Conservation (phyloP, 2,797 vertebrate genomes). For the Bovichtus diacanthus region DNA sequence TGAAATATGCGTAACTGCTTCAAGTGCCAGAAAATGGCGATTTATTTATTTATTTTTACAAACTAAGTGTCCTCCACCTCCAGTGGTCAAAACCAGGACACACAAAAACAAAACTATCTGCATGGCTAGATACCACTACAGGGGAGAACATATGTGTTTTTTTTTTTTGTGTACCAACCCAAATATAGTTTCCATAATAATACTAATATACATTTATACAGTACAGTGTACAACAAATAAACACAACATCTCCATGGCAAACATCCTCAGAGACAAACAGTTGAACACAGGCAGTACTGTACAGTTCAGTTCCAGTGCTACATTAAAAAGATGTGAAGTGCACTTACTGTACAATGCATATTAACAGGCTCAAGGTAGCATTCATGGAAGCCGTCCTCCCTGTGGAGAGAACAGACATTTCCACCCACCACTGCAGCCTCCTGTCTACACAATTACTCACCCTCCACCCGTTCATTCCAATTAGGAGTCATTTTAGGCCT, state of each 20-base stretch:
- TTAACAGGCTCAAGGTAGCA: conserved; percentile 15
- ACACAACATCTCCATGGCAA: background rate
- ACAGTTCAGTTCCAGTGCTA: background rate
- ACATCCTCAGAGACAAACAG: background rate
- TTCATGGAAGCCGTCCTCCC: conserved; percentile 2
- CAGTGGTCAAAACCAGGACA: background rate
- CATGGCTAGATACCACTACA: background rate
- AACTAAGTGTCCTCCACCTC: background rate
- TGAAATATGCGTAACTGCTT: too few species aligned
- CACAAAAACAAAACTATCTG: too few species aligned
- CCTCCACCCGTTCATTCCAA: conserved; percentile 58
- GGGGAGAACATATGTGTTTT: background rate
- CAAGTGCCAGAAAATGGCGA: too few species aligned
- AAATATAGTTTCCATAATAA: background rate
- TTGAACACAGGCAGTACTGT: background rate
- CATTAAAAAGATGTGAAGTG: background rate
- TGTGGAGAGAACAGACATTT: conserved; percentile 46
- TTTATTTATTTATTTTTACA: too few species aligned
- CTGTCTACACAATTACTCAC: conserved; percentile 61
- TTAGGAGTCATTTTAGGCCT: conserved; percentile 70
- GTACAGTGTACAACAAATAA: background rate
- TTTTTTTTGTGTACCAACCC: background rate
- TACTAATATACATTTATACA: too few species aligned
- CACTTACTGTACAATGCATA: background rate
- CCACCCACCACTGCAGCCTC: conserved; percentile 32